Evolutionary conservation across 2,888 invertebrate genomes (phyloP).

Genomic region (Limnephilus marmoratus): DNA sequence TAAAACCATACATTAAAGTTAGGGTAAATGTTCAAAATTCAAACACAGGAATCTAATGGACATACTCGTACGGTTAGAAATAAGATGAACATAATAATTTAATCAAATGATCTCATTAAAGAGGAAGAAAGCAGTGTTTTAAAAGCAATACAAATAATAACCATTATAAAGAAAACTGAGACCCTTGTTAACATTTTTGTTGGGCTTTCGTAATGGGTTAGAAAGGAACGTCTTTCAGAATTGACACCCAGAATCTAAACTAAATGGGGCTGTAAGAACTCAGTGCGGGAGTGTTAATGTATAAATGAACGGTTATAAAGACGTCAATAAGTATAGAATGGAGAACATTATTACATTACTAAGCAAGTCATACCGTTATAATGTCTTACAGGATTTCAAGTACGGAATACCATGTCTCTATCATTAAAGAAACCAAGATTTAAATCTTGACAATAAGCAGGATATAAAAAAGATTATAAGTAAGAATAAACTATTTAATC

Average conservation of each 20-base stretch:
- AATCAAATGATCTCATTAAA: slow-evolving; percentile 6
- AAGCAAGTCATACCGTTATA: not conserved
- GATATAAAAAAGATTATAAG: not conserved
- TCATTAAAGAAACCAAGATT: not conserved
- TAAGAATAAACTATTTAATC: too few species aligned
- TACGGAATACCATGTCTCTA: not conserved
- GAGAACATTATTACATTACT: not conserved
- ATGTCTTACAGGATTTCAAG: not conserved
- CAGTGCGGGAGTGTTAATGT: slow-evolving; percentile 18
- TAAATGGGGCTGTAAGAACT: not conserved
- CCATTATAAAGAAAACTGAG: not conserved
- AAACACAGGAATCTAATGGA: not conserved
- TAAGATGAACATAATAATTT: not conserved
- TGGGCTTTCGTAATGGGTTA: not conserved
- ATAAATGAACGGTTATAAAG: slow-evolving; percentile 6
- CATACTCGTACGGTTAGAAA: not conserved
- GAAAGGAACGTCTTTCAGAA: not conserved
- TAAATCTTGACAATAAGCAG: not conserved
- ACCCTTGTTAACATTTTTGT: not conserved
- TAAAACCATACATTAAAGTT: not conserved
- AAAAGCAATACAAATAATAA: not conserved
- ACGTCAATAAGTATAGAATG: not conserved
- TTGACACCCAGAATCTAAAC: not conserved
- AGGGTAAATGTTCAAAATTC: not conserved
- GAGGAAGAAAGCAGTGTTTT: not conserved